phyloP scores from a whole-genome alignment of 1,140 invertebrate species.

The Drosophila quadrilineata region DNA sequence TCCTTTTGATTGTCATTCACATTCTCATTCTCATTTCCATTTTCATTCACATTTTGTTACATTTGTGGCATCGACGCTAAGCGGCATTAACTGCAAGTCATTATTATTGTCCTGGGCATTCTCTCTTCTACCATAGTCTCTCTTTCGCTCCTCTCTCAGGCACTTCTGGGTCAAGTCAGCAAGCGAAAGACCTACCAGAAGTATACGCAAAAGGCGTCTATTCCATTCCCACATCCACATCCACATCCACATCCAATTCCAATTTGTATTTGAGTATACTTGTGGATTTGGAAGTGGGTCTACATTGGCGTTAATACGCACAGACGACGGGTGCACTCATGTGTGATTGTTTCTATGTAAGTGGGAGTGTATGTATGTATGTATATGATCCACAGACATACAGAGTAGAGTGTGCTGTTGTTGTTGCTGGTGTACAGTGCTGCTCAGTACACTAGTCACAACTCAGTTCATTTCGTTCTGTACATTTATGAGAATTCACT shows the following conservation, averaged over 20 bases:
- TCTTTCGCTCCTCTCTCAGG: too few relatives aligned
- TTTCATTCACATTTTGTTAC: not conserved
- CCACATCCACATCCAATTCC: slow-evolving; percentile 59
- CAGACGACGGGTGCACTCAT: slow-evolving; percentile 44
- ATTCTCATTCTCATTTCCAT: not conserved
- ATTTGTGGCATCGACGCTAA: slow-evolving; percentile 39
- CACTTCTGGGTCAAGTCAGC: too few relatives aligned
- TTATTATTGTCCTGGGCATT: slow-evolving; percentile 72
- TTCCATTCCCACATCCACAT: not conserved
- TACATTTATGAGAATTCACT: too few relatives aligned
- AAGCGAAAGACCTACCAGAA: slow-evolving; percentile 18
- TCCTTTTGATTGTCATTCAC: not conserved
- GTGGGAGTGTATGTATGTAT: slow-evolving; percentile 29
- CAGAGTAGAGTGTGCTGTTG: slow-evolving; percentile 6
- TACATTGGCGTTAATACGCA: slow-evolving; percentile 50
- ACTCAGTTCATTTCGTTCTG: too few relatives aligned
- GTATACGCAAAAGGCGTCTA: slow-evolving; percentile 21
- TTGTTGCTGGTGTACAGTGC: slow-evolving; percentile 4
- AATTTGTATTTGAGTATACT: slow-evolving; percentile 41
- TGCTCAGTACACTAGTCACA: slow-evolving; percentile 7
- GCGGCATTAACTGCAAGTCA: slow-evolving; percentile 71
- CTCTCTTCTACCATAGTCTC: too few relatives aligned
- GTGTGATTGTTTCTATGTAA: slow-evolving; percentile 55
- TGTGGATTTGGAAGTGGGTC: not conserved
- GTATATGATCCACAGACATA: slow-evolving; percentile 14